These are phyloP conservation scores for Liasis olivaceus DNA, from an alignment of 2,797 vertebrate genomes.

Conservation along the genomic window DNA sequence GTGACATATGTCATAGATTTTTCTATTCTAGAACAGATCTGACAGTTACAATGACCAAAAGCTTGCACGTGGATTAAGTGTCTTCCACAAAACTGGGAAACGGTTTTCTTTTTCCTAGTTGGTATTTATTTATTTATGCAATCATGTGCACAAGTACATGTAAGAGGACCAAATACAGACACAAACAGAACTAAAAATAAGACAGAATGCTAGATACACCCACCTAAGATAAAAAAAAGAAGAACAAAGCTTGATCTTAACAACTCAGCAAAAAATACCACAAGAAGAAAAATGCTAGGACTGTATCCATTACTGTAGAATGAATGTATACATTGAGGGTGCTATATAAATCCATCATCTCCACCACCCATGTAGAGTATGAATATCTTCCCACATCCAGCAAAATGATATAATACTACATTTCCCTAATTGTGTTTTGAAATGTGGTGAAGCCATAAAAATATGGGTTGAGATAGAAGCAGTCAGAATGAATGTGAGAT, in stretches of 20 bases:
- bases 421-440: background rate
- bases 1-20: conserved; percentile 58
- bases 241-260: background rate
- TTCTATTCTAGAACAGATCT: conserved; percentile 51
- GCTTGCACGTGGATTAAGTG: conserved; percentile 28
- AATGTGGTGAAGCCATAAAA: background rate
- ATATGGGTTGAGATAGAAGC: background rate
- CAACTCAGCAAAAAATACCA: background rate
- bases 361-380: background rate
- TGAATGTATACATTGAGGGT: background rate
- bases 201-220: background rate
- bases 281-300: background rate
- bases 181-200: background rate
- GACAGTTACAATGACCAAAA: conserved; percentile 19
- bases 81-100: conserved; percentile 22
- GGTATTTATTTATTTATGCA: conserved; percentile 10
- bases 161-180: background rate
- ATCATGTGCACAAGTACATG: background rate
- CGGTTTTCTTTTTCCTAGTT: background rate
- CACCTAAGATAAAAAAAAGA: background rate
- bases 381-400: background rate
- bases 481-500: background rate
- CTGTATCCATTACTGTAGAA: background rate
- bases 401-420: background rate
- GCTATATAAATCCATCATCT: background rate